Percentiles rank a stretch among this genome's conserved stretches.
Evolutionary conservation across 1,140 invertebrate species (phyloP).

Genomic region (Helicoverpa armigera): DNA sequence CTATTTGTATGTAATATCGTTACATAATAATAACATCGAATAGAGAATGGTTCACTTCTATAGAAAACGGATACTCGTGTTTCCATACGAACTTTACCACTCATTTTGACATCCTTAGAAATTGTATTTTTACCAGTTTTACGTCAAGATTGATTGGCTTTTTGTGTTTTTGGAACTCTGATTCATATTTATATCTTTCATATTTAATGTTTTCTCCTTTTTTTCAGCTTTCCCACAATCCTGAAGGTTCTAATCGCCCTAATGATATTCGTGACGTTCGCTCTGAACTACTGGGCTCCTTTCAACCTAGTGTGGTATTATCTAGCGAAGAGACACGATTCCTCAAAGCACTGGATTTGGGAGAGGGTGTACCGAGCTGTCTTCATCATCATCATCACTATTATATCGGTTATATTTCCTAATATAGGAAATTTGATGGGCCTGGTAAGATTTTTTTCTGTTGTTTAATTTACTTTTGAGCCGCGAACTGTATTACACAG

Average conservation of each 20-base stretch:
- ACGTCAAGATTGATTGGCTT: too few relatives aligned
- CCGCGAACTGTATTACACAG: too few relatives aligned
- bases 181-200: too few relatives aligned
- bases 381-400: conserved; percentile 68
- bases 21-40: too few relatives aligned
- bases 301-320: conserved; percentile 81
- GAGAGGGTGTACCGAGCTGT: conserved; percentile 74
- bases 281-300: conserved; percentile 79
- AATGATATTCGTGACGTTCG: conserved; percentile 81
- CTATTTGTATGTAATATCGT: too few relatives aligned
- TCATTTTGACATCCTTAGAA: too few relatives aligned
- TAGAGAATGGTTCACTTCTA: too few relatives aligned
- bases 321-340: conserved; percentile 68
- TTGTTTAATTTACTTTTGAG: not conserved
- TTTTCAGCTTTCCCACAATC: conserved; percentile 73
- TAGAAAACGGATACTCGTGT: too few relatives aligned
- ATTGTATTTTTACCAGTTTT: too few relatives aligned
- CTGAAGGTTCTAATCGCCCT: conserved; percentile 75
- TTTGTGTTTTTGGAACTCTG: too few relatives aligned
- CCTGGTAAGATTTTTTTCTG: conserved; percentile 64
- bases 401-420: conserved; percentile 75
- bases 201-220: not conserved
- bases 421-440: conserved; percentile 80
- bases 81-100: too few relatives aligned
- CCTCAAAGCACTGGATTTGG: conserved; percentile 71